These are phyloP conservation scores for Amblyopsis rosae DNA, from an alignment of 2,113 vertebrate species.

Conservation along the genomic window DNA sequence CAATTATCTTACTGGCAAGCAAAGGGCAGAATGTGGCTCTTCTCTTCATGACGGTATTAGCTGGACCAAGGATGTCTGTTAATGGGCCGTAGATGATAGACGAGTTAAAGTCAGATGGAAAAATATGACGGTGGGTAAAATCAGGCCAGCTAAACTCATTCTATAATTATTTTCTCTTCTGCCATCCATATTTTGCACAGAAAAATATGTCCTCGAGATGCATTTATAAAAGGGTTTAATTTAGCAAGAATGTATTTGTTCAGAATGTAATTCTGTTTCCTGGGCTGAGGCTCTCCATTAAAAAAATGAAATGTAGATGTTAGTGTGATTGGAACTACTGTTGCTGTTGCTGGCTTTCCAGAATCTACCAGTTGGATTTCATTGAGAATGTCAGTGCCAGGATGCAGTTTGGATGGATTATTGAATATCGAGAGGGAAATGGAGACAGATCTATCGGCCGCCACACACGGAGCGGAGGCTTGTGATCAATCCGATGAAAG, in stretches of 20 bases:
- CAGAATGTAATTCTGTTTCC: conserved; percentile 46
- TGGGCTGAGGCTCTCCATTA: conserved; percentile 38
- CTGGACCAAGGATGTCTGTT: conserved; percentile 53
- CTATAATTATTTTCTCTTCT: conserved; percentile 20
- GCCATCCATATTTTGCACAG: conserved; percentile 25
- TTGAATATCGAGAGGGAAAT: conserved; percentile 28
- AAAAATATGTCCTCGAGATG: conserved; percentile 40
- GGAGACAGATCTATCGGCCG: not conserved
- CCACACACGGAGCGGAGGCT: not conserved
- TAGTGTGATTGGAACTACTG: conserved; percentile 19
- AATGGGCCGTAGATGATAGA: conserved; percentile 68
- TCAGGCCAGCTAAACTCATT: conserved; percentile 44
- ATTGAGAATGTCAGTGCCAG: conserved; percentile 27
- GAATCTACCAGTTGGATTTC: conserved; percentile 45
- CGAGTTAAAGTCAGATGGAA: conserved; percentile 50
- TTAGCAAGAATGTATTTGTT: conserved; percentile 50
- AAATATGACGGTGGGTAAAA: conserved; percentile 42
- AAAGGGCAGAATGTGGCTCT: conserved; percentile 37
- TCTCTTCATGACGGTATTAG: conserved; percentile 57
- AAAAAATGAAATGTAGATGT: conserved; percentile 46
- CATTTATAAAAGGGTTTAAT: conserved; percentile 54
- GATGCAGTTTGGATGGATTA: conserved; percentile 32
- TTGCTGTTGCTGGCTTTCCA: conserved; percentile 31
- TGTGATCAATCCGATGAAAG: conserved; percentile 41
- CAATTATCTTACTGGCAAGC: conserved; percentile 43